Percentiles rank a stretch among this genome's conserved stretches.
These are phyloP conservation scores for Drosophila anomalata DNA, from an alignment of 2,888 invertebrate species.

Conservation along the genomic window DNA sequence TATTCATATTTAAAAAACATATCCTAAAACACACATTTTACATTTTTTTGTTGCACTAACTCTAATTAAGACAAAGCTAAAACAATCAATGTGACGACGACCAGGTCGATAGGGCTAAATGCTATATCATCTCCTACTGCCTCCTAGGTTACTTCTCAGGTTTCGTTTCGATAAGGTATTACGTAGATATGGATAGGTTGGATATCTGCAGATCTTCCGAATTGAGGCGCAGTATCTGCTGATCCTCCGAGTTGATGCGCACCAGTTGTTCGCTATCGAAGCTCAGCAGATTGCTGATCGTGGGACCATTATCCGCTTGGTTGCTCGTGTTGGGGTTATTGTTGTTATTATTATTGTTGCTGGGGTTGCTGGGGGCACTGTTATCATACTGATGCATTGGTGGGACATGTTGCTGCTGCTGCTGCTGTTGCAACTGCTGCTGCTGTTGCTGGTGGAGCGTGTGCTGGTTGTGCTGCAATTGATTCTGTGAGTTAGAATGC, in stretches of 20 bases:
- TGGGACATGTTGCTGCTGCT: slow-evolving; percentile 58
- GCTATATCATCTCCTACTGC: slow-evolving; percentile 25
- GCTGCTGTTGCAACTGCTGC: slow-evolving; percentile 50
- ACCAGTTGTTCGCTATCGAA: slow-evolving; percentile 85
- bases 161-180: slow-evolving; percentile 44
- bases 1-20: slow-evolving; percentile 62
- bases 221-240: slow-evolving; percentile 84
- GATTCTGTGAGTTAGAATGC: background rate
- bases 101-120: slow-evolving; percentile 40
- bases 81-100: slow-evolving; percentile 40
- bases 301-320: slow-evolving; percentile 78
- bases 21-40: slow-evolving; percentile 69
- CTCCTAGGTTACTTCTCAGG: background rate
- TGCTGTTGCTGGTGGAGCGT: slow-evolving; percentile 68
- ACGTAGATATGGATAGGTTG: slow-evolving; percentile 83
- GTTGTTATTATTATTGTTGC: slow-evolving; percentile 26
- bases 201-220: slow-evolving; percentile 85
- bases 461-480: slow-evolving; percentile 63
- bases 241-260: slow-evolving; percentile 85
- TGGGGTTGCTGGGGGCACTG: slow-evolving; percentile 45
- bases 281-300: slow-evolving; percentile 83
- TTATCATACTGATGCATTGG: slow-evolving; percentile 63
- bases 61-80: slow-evolving; percentile 37
- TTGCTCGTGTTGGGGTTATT: slow-evolving; percentile 36
- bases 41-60: slow-evolving; percentile 52